Evolutionary conservation across 2,113 vertebrate species (phyloP).

Genomic region (Neopipo cinnamomea): DNA sequence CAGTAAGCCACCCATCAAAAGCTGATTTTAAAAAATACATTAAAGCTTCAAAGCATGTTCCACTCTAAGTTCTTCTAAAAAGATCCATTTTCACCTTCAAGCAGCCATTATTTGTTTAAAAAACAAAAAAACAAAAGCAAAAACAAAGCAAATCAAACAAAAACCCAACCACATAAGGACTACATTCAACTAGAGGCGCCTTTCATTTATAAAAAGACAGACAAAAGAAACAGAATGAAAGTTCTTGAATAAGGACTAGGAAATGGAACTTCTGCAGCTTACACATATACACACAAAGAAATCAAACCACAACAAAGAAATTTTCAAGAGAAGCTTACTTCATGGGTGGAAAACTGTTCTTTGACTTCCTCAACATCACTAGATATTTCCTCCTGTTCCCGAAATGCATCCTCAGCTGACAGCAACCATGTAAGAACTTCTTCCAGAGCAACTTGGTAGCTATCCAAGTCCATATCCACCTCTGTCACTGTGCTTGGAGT

Average conservation of each 20-base stretch:
- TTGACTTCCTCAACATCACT: constrained; percentile 96
- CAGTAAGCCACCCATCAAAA: neutral
- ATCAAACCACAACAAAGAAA: neutral
- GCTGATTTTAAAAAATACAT: neutral
- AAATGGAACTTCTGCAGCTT: neutral
- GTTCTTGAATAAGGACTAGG: neutral
- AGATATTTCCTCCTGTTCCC: constrained; percentile 90
- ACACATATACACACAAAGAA: neutral
- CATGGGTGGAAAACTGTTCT: constrained; percentile 94
- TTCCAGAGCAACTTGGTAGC: constrained; percentile 91
- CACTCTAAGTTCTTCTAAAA: neutral
- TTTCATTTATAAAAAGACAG: neutral
- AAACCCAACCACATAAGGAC: neutral
- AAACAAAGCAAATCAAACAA: neutral
- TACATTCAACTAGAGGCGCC: neutral
- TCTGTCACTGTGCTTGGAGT: constrained; percentile 79
- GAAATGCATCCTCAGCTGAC: constrained; percentile 89
- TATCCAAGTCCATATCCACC: constrained; percentile 83
- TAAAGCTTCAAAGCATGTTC: neutral
- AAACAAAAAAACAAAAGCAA: neutral
- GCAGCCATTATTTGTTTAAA: neutral
- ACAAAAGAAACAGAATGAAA: neutral
- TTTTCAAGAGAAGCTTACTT: constrained; percentile 74
- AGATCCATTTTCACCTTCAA: neutral
- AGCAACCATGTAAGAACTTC: constrained; percentile 97